Base-by-base conservation (phyloP, 2,797 vertebrate genomes). In the Eutrigla gurnardus region DNA sequence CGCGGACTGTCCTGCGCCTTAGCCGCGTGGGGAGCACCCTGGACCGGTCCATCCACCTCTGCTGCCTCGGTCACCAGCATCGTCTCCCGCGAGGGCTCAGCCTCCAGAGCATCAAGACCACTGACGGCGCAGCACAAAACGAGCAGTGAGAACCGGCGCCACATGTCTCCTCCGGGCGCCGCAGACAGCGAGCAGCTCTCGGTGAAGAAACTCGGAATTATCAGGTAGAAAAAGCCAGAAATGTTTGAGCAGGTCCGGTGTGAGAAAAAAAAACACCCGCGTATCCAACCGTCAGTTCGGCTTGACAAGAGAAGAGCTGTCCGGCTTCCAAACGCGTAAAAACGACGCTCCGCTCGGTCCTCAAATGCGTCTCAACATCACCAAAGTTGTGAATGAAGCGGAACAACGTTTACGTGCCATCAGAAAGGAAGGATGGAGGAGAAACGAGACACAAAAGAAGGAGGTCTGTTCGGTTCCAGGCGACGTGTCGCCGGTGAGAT, bases 81-180 rank as follows among this genome's bases (percentile, higher is more conserved):
- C 58, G 65, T 55, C 6, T 40, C 43, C 35, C 0, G 55, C 5
- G 40, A 15, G 3, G 53, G 4, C 0, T 67, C 60, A 12, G 13
- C 42, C 37, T 76, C 54, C 42, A 35, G 54, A 47, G 52, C 76
- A 25, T 7, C 40, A 1, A 57, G 50, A 50, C 47, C 66, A 0
- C 49, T 25, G 0, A 76, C 43, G 15, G 77, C 68, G 2, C 76
- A 89, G 32, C 80, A 88, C 0, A 83, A 9, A 9, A 83, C 0
- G 4, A 90, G 60, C 66, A 89, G 64, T 0, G 63, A 42, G 2
- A 80, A 2, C 18, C 8, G 18, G 75, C 47, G 62, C 87, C 77
- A 74, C 90, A 91, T 91, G 0, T 62, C 70, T 57, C 6, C 49
- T 2, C 46, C 25, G 25, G 25, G 25, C 25, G 25, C 25, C 25